Percentiles rank a stretch among this genome's conserved stretches.
phyloP scores from a whole-genome alignment of 2,113 vertebrate species.

The Ciconia stormi region DNA sequence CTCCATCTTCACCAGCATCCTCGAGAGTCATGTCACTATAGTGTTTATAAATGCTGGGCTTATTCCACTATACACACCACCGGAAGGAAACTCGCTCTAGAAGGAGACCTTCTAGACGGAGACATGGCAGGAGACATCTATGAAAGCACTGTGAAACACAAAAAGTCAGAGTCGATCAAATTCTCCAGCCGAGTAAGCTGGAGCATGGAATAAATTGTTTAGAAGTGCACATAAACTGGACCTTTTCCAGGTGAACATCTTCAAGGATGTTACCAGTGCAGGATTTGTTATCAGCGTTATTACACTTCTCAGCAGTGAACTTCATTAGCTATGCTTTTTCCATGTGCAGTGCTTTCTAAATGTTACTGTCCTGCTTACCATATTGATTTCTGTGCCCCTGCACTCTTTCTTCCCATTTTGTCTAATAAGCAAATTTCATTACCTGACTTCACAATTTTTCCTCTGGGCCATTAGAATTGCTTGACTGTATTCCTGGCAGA shows the following conservation, averaged over 20 bases:
- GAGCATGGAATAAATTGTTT: not conserved
- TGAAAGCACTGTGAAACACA: not conserved
- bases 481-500: constrained; percentile 66
- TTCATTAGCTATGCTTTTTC: not conserved
- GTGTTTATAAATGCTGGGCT: not conserved
- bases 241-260: constrained; percentile 2
- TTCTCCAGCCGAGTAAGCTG: not conserved
- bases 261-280: not conserved
- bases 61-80: not conserved
- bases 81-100: not conserved
- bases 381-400: constrained; percentile 65
- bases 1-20: not conserved
- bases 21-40: accelerated
- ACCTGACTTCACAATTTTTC: constrained; percentile 64
- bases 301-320: constrained; percentile 10
- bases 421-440: constrained; percentile 72
- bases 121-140: not conserved
- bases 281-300: not conserved
- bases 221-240: not conserved
- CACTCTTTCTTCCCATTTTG: constrained; percentile 54
- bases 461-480: constrained; percentile 63
- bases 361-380: constrained; percentile 28
- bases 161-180: too few species aligned
- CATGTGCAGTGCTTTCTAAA: not conserved
- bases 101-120: not conserved